Evolutionary conservation across 2,888 invertebrate genomes (phyloP).

Genomic region (Napeogenes sylphis): DNA sequence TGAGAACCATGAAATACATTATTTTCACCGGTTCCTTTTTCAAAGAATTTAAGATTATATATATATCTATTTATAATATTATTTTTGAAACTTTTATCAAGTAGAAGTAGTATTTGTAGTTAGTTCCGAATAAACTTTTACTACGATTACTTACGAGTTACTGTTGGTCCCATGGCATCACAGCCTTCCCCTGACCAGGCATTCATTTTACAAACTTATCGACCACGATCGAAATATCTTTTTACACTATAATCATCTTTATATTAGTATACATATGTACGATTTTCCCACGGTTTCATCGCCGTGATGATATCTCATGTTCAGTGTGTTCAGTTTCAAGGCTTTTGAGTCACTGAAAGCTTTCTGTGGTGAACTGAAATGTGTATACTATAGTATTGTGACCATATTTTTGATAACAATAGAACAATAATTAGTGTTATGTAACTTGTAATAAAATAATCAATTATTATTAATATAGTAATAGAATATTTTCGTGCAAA

Average conservation of each 20-base stretch:
- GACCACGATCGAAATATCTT: background rate
- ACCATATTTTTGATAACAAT: constrained; percentile 29
- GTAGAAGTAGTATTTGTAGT: too few species aligned
- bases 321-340: constrained; percentile 43
- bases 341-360: constrained; percentile 61
- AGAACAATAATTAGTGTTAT: background rate
- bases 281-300: background rate
- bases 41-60: too few species aligned
- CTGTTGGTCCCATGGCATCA: constrained; percentile 65
- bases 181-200: constrained; percentile 58
- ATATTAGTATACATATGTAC: background rate
- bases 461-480: too few species aligned
- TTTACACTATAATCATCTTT: constrained; percentile 7
- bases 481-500: too few species aligned
- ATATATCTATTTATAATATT: too few species aligned
- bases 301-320: constrained; percentile 11
- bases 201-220: constrained; percentile 43
- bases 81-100: too few species aligned
- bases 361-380: constrained; percentile 48
- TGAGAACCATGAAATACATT: too few species aligned
- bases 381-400: constrained; percentile 42
- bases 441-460: too few species aligned
- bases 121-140: background rate
- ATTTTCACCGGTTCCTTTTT: too few species aligned
- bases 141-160: constrained; percentile 53